phyloP scores from a whole-genome alignment of 23 tunicate genomes.

The Halocynthia roretzi region DNA sequence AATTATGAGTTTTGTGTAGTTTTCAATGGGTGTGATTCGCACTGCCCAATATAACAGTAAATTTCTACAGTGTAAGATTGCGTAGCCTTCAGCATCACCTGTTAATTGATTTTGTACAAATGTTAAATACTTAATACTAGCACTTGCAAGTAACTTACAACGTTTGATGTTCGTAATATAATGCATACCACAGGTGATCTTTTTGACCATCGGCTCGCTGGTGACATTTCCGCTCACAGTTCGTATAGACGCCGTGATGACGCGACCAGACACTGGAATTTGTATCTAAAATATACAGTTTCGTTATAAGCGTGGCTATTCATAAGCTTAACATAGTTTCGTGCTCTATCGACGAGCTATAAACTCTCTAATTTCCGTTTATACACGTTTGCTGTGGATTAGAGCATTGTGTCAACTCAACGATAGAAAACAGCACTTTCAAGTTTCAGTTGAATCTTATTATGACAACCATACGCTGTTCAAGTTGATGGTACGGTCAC shows the following conservation, averaged over 20 bases:
- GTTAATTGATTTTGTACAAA: not conserved
- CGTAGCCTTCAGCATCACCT: conserved; percentile 2
- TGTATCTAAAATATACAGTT: conserved; percentile 29
- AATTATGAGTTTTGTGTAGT: conserved; percentile 14
- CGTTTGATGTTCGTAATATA: not conserved
- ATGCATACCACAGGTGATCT: conserved; percentile 38
- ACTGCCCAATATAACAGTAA: conserved; percentile 22
- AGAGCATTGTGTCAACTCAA: no score
- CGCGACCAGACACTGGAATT: conserved; percentile 39
- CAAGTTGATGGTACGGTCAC: no score
- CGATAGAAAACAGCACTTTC: no score
- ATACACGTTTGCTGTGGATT: no score
- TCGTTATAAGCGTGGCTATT: not conserved
- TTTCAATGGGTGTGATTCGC: conserved; percentile 6
- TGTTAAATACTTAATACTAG: not conserved
- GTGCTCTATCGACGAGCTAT: no score
- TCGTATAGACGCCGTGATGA: conserved; percentile 41
- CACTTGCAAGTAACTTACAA: no score
- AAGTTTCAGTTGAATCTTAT: no score
- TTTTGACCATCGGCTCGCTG: conserved; percentile 22
- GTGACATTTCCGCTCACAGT: conserved; percentile 31
- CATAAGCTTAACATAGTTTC: not conserved
- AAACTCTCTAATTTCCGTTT: no score
- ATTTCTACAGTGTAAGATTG: conserved; percentile 14
- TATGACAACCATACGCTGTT: no score